Percentiles rank a stretch among this genome's conserved stretches.
Conservation (phyloP, 2,113 vertebrate species). For the Paracanthobrama guichenoti region DNA sequence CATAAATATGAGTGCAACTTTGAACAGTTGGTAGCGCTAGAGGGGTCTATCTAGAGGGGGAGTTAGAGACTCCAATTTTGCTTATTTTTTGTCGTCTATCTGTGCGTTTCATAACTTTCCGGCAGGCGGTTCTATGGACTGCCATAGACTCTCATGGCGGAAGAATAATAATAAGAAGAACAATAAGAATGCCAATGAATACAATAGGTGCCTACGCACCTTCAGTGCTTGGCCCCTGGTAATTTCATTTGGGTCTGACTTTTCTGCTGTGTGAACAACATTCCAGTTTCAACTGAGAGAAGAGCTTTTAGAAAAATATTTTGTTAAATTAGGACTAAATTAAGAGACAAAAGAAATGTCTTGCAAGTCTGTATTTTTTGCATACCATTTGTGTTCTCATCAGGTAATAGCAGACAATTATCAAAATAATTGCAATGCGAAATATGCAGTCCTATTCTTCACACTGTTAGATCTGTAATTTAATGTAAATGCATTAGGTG, state of each 20-base stretch:
- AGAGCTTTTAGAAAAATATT: neutral
- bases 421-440: neutral
- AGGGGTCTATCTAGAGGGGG: no score
- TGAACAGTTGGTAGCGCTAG: no score
- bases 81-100: no score
- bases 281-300: neutral
- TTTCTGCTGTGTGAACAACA: neutral
- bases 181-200: no score
- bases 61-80: no score
- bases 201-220: no score
- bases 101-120: no score
- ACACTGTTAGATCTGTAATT: neutral
- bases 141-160: no score
- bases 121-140: no score
- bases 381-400: neutral
- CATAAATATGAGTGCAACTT: no score
- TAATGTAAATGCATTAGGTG: neutral
- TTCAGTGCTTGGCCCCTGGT: no score
- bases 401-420: neutral
- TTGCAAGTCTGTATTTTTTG: neutral
- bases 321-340: neutral
- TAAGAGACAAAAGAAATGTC: neutral
- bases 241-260: neutral
- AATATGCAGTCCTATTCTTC: neutral
- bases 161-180: no score